These are phyloP conservation scores for Chaenocephalus aceratus DNA, from an alignment of 2,113 vertebrate species.

Conservation along the genomic window DNA sequence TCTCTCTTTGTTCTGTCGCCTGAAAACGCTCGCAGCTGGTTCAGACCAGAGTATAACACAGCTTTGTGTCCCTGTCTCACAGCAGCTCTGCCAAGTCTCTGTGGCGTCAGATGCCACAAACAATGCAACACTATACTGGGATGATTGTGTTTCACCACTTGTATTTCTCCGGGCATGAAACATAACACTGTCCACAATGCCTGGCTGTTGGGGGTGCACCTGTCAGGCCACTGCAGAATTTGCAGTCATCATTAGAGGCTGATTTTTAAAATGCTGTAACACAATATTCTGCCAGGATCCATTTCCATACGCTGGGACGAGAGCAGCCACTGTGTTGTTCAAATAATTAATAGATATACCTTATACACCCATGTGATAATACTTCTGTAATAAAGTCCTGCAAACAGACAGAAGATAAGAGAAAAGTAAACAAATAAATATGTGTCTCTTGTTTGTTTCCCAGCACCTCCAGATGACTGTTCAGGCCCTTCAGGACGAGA, in stretches of 20 bases:
- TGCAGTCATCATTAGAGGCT: constrained; percentile 35
- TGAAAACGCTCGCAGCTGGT: constrained; percentile 73
- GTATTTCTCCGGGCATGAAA: constrained; percentile 66
- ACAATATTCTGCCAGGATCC: constrained; percentile 31
- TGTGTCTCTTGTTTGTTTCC: constrained; percentile 18
- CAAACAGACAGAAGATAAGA: not conserved
- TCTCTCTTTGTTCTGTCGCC: constrained; percentile 75
- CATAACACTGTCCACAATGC: constrained; percentile 61
- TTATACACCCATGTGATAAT: constrained; percentile 3
- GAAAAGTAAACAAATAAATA: not conserved
- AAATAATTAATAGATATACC: constrained; percentile 11
- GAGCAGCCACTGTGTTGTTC: not conserved
- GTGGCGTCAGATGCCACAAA: constrained; percentile 75
- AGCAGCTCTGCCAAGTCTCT: constrained; percentile 65
- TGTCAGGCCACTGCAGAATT: constrained; percentile 20
- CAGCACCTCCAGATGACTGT: constrained; percentile 99
- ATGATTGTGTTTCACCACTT: constrained; percentile 77
- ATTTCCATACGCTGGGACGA: not conserved
- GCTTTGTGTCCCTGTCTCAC: constrained; percentile 61
- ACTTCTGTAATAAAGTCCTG: not conserved
- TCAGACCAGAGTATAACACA: constrained; percentile 63
- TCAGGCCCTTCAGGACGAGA: constrained; percentile 96
- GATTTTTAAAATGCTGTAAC: constrained; percentile 38
- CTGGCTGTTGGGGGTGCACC: constrained; percentile 23
- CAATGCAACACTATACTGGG: constrained; percentile 74